Evolutionary conservation across 1,140 invertebrate species (phyloP).

Genomic region (Lanistes nyassanus): DNA sequence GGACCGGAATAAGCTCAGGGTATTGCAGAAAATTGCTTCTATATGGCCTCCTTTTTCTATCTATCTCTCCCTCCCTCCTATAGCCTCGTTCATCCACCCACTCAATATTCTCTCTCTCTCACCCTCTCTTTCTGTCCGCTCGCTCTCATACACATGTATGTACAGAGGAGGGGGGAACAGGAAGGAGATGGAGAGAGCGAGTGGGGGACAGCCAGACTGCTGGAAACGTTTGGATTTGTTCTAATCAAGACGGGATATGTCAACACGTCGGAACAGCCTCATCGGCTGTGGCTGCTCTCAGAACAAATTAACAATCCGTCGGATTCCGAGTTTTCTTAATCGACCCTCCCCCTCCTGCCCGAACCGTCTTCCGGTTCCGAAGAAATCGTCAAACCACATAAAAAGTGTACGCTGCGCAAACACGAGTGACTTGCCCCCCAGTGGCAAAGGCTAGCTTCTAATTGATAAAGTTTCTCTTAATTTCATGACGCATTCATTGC

Average conservation of each 20-base stretch:
- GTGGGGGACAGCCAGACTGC: neutral
- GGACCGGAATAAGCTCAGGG: too few species aligned
- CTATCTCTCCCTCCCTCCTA: conserved; percentile 15
- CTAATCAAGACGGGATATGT: neutral
- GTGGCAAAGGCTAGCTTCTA: neutral
- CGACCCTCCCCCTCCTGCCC: conserved; percentile 5
- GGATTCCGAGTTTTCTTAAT: conserved; percentile 4
- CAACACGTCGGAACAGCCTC: conserved; percentile 9
- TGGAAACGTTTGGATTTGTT: neutral
- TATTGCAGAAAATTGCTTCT: too few species aligned
- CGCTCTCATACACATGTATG: neutral
- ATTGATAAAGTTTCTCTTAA: conserved; percentile 5
- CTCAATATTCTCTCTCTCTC: neutral
- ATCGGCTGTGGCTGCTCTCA: neutral
- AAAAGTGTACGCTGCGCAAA: neutral
- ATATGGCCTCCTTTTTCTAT: neutral
- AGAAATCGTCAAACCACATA: neutral
- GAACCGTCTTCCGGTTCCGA: neutral
- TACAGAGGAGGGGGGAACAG: neutral
- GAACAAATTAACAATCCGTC: conserved; percentile 9
- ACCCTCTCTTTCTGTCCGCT: neutral
- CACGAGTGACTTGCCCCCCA: neutral
- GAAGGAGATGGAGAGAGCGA: conserved; percentile 3
- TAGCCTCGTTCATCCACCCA: neutral
- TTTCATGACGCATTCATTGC: conserved; percentile 4